A percentile compares a stretch with the other conserved stretches of the same genome.
These are phyloP conservation scores for Xestia c-nigrum DNA, from an alignment of 2,888 invertebrate species.

Conservation along the genomic window DNA sequence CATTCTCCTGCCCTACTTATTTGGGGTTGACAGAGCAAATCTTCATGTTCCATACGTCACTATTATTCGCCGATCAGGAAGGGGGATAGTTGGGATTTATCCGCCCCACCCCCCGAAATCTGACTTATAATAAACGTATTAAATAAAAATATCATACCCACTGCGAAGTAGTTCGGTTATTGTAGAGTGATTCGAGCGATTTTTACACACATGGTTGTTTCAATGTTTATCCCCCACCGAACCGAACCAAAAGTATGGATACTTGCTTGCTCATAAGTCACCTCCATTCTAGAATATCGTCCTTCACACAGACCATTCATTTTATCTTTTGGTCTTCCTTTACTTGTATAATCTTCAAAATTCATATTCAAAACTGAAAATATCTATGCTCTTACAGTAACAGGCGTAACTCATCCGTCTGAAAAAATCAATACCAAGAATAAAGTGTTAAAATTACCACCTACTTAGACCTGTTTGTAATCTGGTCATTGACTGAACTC, in stretches of 20 bases:
- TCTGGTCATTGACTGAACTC: slow-evolving; percentile 22
- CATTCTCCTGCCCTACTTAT: not conserved
- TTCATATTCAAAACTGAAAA: not conserved
- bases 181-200: no score
- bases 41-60: not conserved
- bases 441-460: slow-evolving; percentile 12
- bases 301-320: not conserved
- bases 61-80: not conserved
- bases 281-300: not conserved
- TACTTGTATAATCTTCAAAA: not conserved
- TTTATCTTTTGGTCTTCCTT: not conserved
- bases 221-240: no score
- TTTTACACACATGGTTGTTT: no score
- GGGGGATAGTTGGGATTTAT: no score
- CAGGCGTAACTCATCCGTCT: not conserved
- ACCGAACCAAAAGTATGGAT: no score
- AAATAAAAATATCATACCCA: no score
- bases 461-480: slow-evolving; percentile 5
- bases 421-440: not conserved
- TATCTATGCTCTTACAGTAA: not conserved
- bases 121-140: no score
- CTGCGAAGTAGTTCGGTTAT: no score
- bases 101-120: no score
- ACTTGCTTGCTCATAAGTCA: not conserved
- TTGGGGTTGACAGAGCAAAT: not conserved